A percentile compares a stretch with the other conserved stretches of the same genome.
These are phyloP conservation scores for Amblyopsis rosae DNA, from an alignment of 2,113 vertebrate genomes.

Conservation along the genomic window DNA sequence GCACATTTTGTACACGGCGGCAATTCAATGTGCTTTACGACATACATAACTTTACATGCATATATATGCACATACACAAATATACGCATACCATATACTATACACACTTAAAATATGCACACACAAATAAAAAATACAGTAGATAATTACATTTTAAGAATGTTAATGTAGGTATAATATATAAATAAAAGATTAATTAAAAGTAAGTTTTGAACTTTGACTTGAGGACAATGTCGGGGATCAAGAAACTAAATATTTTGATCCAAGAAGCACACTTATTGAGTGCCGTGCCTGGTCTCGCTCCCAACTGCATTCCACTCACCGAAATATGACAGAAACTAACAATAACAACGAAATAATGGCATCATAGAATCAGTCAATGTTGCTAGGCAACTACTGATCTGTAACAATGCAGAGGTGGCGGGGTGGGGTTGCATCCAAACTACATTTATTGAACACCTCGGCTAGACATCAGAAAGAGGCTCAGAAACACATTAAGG, in stretches of 20 bases:
- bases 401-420: conserved; percentile 17
- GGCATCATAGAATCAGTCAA: conserved; percentile 33
- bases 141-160: no score
- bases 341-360: conserved; percentile 16
- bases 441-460: conserved; percentile 47
- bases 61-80: no score
- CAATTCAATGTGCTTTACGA: no score
- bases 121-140: no score
- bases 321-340: conserved; percentile 22
- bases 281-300: neutral
- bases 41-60: no score
- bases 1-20: no score
- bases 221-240: no score
- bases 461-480: conserved; percentile 60
- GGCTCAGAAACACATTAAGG: conserved; percentile 35
- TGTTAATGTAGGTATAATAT: no score
- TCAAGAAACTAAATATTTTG: neutral
- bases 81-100: no score
- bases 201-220: no score
- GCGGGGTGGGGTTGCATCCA: conserved; percentile 33
- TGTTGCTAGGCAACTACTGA: conserved; percentile 54
- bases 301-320: conserved; percentile 12
- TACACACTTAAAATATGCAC: no score
- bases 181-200: no score
- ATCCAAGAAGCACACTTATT: neutral